phyloP scores from a whole-genome alignment of 1,140 invertebrate genomes.

The Cotesia vestalis region DNA sequence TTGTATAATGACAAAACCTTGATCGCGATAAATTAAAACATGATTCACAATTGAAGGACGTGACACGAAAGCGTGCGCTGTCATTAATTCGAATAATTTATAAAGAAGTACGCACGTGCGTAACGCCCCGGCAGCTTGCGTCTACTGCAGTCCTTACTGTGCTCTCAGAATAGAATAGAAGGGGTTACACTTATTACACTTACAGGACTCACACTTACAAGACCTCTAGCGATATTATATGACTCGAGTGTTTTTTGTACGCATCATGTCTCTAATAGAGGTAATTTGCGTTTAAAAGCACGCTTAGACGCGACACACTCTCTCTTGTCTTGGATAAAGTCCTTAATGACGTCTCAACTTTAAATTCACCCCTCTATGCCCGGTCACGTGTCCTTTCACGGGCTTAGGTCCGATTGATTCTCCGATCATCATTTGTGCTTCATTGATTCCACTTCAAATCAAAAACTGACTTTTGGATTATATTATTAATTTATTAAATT shows the following conservation, averaged over 20 bases:
- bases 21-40: background rate
- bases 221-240: conserved; percentile 26
- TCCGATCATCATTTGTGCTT: background rate
- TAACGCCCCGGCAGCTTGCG: conserved; percentile 47
- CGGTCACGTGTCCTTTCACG: conserved; percentile 8
- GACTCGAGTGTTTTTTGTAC: conserved; percentile 54
- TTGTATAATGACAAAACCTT: too few species aligned
- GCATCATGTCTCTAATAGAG: conserved; percentile 55
- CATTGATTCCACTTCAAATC: too few species aligned
- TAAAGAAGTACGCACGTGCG: conserved; percentile 62
- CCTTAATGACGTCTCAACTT: conserved; percentile 21
- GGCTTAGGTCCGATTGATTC: background rate
- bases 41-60: conserved; percentile 49
- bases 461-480: too few species aligned
- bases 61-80: conserved; percentile 55
- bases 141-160: background rate
- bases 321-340: conserved; percentile 16
- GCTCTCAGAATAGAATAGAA: background rate
- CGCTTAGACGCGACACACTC: conserved; percentile 30
- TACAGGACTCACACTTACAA: background rate
- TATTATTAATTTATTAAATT: too few species aligned
- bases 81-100: conserved; percentile 67
- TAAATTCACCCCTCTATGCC: conserved; percentile 11
- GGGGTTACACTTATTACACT: conserved; percentile 1
- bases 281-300: conserved; percentile 61